Evolutionary conservation across 64 coral and sea anemone genomes (phyloP).

Genomic region (Platygyra sinensis): DNA sequence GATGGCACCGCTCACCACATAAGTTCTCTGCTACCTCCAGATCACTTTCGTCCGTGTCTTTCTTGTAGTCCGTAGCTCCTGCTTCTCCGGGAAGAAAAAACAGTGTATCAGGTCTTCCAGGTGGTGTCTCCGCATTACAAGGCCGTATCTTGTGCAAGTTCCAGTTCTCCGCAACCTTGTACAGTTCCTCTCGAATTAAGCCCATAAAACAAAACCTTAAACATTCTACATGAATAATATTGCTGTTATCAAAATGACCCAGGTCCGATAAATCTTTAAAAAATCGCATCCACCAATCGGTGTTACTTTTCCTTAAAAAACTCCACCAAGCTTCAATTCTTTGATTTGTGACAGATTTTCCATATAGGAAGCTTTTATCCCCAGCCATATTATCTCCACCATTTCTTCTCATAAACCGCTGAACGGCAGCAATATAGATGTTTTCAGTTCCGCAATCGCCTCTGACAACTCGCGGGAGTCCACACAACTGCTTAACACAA

Average conservation of each 20-base stretch:
- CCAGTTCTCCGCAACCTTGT: slow-evolving; percentile 45
- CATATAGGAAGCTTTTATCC: slow-evolving; percentile 17
- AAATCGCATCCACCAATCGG: slow-evolving; percentile 44
- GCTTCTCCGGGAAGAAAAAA: slow-evolving; percentile 33
- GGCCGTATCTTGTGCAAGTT: slow-evolving; percentile 49
- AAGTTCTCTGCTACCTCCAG: slow-evolving; percentile 7
- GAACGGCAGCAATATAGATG: slow-evolving; percentile 24
- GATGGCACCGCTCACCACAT: background rate
- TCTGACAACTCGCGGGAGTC: slow-evolving; percentile 9
- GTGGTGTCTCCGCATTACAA: slow-evolving; percentile 27
- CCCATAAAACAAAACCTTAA: slow-evolving; percentile 45
- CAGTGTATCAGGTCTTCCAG: no score
- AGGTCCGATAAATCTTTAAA: slow-evolving; percentile 49
- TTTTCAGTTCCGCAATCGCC: slow-evolving; percentile 55
- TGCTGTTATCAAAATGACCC: slow-evolving; percentile 36
- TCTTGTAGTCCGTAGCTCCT: slow-evolving; percentile 18
- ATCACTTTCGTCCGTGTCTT: background rate
- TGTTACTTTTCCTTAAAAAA: slow-evolving; percentile 56
- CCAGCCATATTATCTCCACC: background rate
- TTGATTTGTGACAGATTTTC: slow-evolving; percentile 46
- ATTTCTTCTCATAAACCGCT: slow-evolving; percentile 33
- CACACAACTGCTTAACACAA: slow-evolving; percentile 13
- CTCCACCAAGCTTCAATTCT: slow-evolving; percentile 40
- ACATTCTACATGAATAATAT: slow-evolving; percentile 40
- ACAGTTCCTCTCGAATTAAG: slow-evolving; percentile 28